A percentile compares a stretch with the other conserved stretches of the same genome.
phyloP scores from a whole-genome alignment of 2,888 invertebrate species.

The Laspeyria flexula region DNA sequence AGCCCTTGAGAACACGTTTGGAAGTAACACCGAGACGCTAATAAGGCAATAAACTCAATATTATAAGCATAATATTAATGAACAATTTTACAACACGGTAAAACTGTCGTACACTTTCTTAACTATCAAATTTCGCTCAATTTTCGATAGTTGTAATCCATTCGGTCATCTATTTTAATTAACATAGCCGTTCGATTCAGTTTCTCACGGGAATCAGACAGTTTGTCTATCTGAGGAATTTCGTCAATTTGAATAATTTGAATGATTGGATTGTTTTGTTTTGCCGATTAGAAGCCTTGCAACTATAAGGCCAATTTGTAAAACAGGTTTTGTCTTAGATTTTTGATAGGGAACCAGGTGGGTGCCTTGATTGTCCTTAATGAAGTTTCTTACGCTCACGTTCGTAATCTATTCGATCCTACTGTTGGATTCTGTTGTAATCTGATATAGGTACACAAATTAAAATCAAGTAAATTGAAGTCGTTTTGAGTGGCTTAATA shows the following conservation, averaged over 20 bases:
- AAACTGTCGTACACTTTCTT: conserved; percentile 22
- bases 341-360: conserved; percentile 13
- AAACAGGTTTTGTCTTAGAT: conserved; percentile 14
- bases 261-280: conserved; percentile 38
- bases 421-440: conserved; percentile 9
- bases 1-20: conserved; percentile 21
- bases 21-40: conserved; percentile 25
- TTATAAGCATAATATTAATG: conserved; percentile 22
- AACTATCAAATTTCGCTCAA: conserved; percentile 43
- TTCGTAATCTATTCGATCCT: conserved; percentile 3
- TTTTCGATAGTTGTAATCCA: conserved; percentile 19
- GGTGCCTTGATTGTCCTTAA: conserved; percentile 18
- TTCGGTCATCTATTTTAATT: conserved; percentile 35
- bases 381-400: conserved; percentile 8
- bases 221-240: conserved; percentile 34
- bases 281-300: conserved; percentile 35
- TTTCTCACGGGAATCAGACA: conserved; percentile 58
- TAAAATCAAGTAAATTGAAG: conserved; percentile 1
- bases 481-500: background rate
- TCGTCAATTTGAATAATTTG: conserved; percentile 48
- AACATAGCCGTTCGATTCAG: conserved; percentile 30
- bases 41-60: conserved; percentile 24
- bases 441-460: conserved; percentile 6
- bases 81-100: conserved; percentile 25
- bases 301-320: conserved; percentile 31